Conservation (phyloP, 30 jellyfish, hydroid and myxozoan genomes). For the Pseudorhiza aurosa region DNA sequence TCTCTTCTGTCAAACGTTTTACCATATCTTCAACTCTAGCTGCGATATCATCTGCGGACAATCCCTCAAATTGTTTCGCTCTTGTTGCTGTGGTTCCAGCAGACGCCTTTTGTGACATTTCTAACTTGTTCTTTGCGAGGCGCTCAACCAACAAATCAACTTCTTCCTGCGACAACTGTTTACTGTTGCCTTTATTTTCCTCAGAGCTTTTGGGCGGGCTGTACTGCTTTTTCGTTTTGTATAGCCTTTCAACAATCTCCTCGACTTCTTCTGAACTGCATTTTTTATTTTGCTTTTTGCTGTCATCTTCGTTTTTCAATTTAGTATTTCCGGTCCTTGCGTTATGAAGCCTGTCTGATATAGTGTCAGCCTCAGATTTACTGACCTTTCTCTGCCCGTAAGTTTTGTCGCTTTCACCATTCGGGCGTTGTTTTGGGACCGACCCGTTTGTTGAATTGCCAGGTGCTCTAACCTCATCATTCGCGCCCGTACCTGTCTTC, state of each 20-base stretch:
- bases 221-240: conserved; percentile 29
- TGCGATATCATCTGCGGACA: conserved; percentile 16
- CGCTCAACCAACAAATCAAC: conserved; percentile 40
- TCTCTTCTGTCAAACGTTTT: conserved; percentile 22
- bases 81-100: conserved; percentile 38
- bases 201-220: not conserved
- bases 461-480: not conserved
- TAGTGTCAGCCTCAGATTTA: conserved; percentile 20
- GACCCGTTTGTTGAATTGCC: not conserved
- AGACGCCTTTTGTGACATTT: conserved; percentile 31
- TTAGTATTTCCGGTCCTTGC: conserved; percentile 19
- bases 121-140: conserved; percentile 34
- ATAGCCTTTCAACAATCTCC: conserved; percentile 49
- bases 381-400: conserved; percentile 43
- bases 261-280: conserved; percentile 59
- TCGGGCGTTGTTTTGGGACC: conserved; percentile 1
- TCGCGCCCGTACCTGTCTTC: not conserved
- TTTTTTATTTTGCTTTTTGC: not conserved
- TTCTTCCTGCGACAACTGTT: conserved; percentile 42
- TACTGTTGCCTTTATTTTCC: not conserved
- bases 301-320: not conserved
- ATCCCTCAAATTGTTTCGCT: conserved; percentile 37
- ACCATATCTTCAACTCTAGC: conserved; percentile 53
- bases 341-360: conserved; percentile 37
- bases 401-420: conserved; percentile 1